Evolutionary conservation across 2,888 invertebrate species (phyloP).

Genomic region (Boloria euphrosyne): DNA sequence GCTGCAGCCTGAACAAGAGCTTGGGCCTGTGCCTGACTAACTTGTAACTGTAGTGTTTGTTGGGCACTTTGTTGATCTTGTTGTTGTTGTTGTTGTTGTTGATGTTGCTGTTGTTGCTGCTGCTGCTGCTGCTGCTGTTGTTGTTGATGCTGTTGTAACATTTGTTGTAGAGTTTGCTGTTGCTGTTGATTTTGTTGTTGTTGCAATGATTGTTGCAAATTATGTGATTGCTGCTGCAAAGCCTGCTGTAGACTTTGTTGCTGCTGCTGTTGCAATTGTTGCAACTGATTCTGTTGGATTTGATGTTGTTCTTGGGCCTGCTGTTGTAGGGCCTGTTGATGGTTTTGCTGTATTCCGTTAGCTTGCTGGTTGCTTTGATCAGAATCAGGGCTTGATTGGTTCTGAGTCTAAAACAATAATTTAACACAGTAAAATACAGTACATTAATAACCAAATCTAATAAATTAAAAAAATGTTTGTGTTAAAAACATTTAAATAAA

Average conservation of each 20-base stretch:
- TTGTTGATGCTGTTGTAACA: slow-evolving; percentile 58
- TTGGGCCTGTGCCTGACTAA: slow-evolving; percentile 74
- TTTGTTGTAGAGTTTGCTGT: slow-evolving; percentile 59
- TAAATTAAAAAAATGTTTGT: background rate
- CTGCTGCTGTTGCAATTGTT: slow-evolving; percentile 72
- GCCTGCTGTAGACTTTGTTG: slow-evolving; percentile 60
- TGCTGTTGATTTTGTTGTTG: slow-evolving; percentile 63
- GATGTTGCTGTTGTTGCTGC: slow-evolving; percentile 55
- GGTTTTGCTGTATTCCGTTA: slow-evolving; percentile 72
- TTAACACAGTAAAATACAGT: background rate
- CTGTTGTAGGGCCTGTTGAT: slow-evolving; percentile 62
- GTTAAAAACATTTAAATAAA: too few relatives aligned
- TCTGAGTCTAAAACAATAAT: slow-evolving; percentile 75
- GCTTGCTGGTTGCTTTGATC: slow-evolving; percentile 75
- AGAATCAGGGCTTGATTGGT: slow-evolving; percentile 72
- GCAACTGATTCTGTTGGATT: slow-evolving; percentile 61
- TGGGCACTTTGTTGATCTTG: slow-evolving; percentile 57
- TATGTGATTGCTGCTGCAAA: slow-evolving; percentile 64
- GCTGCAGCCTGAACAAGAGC: slow-evolving; percentile 73
- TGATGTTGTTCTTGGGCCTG: slow-evolving; percentile 65
- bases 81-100: slow-evolving; percentile 54
- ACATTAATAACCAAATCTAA: background rate
- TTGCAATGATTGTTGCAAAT: slow-evolving; percentile 74
- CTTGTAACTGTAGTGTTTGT: slow-evolving; percentile 70
- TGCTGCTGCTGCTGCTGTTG: slow-evolving; percentile 58